phyloP scores from a whole-genome alignment of 37 sponge, comb jelly and placozoan species.

The Theonella swinhoei region DNA sequence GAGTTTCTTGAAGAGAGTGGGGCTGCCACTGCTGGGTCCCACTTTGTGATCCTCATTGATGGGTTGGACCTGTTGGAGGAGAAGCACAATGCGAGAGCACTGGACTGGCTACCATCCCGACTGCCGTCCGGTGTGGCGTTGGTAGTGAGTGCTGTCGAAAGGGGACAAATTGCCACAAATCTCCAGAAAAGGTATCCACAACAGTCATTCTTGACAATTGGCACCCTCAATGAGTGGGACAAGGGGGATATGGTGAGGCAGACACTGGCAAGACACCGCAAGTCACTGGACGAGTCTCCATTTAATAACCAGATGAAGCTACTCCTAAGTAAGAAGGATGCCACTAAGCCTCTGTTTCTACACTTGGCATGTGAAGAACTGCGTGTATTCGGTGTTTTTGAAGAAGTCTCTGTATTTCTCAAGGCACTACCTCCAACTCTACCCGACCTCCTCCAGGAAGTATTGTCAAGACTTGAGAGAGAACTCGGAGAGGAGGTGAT shows the following conservation, averaged over 20 bases:
- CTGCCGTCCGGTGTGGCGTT: slow-evolving; percentile 64
- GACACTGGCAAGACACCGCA: slow-evolving; percentile 80
- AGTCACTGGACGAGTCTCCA: slow-evolving; percentile 91
- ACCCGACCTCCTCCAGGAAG: slow-evolving; percentile 81
- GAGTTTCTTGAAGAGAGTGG: slow-evolving; percentile 59
- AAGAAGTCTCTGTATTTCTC: slow-evolving; percentile 66
- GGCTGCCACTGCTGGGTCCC: slow-evolving; percentile 6
- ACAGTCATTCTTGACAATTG: slow-evolving; percentile 57
- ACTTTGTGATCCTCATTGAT: slow-evolving; percentile 78
- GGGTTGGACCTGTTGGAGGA: slow-evolving; percentile 89
- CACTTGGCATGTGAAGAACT: slow-evolving; percentile 94
- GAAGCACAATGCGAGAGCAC: slow-evolving; percentile 67
- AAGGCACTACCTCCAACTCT: slow-evolving; percentile 74
- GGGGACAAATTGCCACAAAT: slow-evolving; percentile 25
- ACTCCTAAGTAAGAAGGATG: slow-evolving; percentile 94
- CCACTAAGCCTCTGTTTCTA: slow-evolving; percentile 91
- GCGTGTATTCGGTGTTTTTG: slow-evolving; percentile 93
- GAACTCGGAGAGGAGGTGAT: slow-evolving; percentile 78
- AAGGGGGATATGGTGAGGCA: slow-evolving; percentile 88
- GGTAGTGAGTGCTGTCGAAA: slow-evolving; percentile 70
- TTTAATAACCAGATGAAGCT: slow-evolving; percentile 98
- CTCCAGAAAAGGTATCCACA: slow-evolving; percentile 51
- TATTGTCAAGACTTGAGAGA: slow-evolving; percentile 74
- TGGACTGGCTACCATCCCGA: slow-evolving; percentile 87
- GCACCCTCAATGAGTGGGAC: slow-evolving; percentile 86